phyloP scores from a whole-genome alignment of 2,888 invertebrate species.

The Drosophila emarginata region DNA sequence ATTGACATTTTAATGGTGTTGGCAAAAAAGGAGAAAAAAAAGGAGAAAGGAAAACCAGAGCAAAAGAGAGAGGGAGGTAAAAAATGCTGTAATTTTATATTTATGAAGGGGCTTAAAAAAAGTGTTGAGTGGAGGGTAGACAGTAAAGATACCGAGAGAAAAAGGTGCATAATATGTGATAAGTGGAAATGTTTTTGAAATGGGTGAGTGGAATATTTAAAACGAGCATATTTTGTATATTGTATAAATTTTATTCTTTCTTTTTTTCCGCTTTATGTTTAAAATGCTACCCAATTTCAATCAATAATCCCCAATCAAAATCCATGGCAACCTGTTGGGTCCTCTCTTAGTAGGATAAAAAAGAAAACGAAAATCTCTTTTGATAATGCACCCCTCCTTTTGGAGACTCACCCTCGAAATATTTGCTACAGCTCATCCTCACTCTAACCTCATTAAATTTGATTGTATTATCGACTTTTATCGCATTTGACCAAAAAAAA shows the following conservation, averaged over 20 bases:
- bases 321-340: slow-evolving; percentile 56
- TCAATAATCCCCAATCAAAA: slow-evolving; percentile 16
- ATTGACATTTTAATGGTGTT: slow-evolving; percentile 72
- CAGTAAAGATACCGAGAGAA: slow-evolving; percentile 51
- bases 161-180: slow-evolving; percentile 57
- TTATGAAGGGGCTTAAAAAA: slow-evolving; percentile 55
- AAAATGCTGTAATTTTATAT: slow-evolving; percentile 56
- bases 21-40: slow-evolving; percentile 28
- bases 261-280: background rate
- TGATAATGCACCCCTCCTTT: slow-evolving; percentile 45
- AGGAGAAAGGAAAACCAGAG: slow-evolving; percentile 9
- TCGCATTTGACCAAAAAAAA: slow-evolving; percentile 66
- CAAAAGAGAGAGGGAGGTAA: slow-evolving; percentile 13
- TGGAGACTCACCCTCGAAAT: slow-evolving; percentile 34
- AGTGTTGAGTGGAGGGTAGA: slow-evolving; percentile 26
- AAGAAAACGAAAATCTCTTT: slow-evolving; percentile 44
- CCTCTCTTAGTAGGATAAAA: background rate
- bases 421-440: slow-evolving; percentile 23
- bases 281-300: background rate
- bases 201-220: slow-evolving; percentile 4
- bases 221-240: background rate
- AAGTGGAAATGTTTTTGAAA: slow-evolving; percentile 32
- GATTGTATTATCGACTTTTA: slow-evolving; percentile 72
- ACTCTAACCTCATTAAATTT: slow-evolving; percentile 68
- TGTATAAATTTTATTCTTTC: background rate